phyloP scores from a whole-genome alignment of 2,113 vertebrate genomes.

The Mellivora capensis region DNA sequence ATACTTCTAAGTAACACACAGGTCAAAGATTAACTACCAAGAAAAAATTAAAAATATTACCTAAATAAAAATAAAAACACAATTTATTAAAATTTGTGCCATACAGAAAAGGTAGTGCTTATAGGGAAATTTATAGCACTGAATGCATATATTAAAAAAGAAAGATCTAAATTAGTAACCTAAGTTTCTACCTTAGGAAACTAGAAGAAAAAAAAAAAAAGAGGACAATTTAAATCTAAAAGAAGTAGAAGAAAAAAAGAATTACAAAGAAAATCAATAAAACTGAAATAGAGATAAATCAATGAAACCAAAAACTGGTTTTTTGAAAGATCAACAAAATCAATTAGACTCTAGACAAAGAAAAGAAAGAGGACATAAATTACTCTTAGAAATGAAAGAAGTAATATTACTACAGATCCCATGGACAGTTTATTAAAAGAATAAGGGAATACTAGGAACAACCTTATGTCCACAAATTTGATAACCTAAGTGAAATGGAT shows the following conservation, averaged over 20 bases:
- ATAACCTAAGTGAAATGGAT: background rate
- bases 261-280: background rate
- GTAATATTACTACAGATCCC: background rate
- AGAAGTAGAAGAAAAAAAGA: background rate
- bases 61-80: background rate
- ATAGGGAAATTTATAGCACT: background rate
- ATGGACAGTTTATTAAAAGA: background rate
- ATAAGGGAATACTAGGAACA: background rate
- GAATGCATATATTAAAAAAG: background rate
- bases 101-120: background rate
- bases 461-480: background rate
- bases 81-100: background rate
- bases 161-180: background rate
- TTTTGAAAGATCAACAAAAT: background rate
- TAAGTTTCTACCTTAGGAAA: background rate
- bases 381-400: background rate
- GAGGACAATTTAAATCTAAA: background rate
- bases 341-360: background rate
- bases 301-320: background rate
- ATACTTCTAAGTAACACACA: background rate
- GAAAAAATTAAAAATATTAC: background rate
- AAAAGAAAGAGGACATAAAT: background rate
- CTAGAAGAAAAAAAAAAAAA: background rate
- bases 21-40: background rate
- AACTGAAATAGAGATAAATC: background rate